phyloP scores from a whole-genome alignment of 2,113 vertebrate species.

The Sander lucioperca region DNA sequence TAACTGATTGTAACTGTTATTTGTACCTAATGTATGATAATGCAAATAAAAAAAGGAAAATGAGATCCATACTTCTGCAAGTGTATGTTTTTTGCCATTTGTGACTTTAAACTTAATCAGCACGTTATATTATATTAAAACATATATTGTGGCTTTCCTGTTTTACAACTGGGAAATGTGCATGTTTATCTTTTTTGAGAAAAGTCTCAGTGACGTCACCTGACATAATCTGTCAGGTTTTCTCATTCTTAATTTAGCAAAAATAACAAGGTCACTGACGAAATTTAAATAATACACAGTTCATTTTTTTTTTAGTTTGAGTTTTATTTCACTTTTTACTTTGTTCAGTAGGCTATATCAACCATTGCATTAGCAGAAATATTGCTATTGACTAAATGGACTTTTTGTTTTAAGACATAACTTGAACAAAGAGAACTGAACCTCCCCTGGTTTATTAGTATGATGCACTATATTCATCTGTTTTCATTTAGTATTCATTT shows the following conservation, averaged over 20 bases:
- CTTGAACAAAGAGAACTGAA: background rate
- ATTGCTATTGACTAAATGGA: background rate
- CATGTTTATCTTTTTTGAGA: background rate
- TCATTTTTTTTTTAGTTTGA: background rate
- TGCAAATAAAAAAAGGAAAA: conserved; percentile 82
- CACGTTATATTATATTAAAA: background rate
- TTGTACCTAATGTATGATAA: conserved; percentile 87
- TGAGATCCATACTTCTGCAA: conserved; percentile 27
- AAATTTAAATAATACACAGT: background rate
- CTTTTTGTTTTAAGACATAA: background rate
- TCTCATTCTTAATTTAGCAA: background rate
- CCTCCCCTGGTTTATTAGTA: background rate
- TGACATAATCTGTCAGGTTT: background rate
- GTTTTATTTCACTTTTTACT: background rate
- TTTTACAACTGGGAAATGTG: background rate
- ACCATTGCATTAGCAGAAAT: background rate
- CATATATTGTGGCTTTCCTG: background rate
- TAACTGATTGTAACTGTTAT: conserved; percentile 81
- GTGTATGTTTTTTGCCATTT: conserved; percentile 4
- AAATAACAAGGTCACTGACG: background rate
- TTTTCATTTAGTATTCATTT: no score
- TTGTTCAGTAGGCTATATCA: background rate
- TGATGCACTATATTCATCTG: background rate
- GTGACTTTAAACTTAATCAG: background rate
- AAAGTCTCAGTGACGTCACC: background rate